Conservation (phyloP, 1,140 invertebrate species). For the Metopolophium dirhodum region DNA sequence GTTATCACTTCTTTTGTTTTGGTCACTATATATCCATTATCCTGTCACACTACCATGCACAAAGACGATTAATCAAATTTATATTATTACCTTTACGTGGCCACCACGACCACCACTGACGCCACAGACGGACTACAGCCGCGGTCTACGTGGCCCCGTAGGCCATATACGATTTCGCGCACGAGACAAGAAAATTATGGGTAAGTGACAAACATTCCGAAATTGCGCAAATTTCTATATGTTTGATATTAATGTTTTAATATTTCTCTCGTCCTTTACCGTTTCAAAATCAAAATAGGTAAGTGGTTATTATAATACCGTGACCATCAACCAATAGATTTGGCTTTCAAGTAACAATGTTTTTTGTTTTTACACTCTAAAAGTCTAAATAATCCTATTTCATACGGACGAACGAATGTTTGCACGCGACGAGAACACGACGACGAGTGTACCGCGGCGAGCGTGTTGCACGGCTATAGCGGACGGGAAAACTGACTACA, state of each 20-base stretch:
- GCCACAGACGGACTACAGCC: neutral
- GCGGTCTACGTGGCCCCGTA: neutral
- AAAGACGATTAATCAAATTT: neutral
- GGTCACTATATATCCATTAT: neutral
- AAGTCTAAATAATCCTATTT: neutral
- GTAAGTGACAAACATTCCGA: neutral
- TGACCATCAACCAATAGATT: neutral
- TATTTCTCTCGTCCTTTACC: neutral
- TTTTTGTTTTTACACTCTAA: neutral
- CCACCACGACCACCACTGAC: neutral
- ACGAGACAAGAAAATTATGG: neutral
- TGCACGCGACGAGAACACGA: neutral
- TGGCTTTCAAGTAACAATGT: neutral
- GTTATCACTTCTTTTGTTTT: neutral
- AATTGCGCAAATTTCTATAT: neutral
- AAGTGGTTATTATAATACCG: neutral
- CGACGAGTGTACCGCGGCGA: neutral
- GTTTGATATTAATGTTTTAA: neutral
- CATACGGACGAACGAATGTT: neutral
- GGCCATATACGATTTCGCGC: neutral
- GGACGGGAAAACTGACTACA: conserved; percentile 49
- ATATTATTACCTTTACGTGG: conserved; percentile 2
- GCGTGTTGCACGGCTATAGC: conserved; percentile 40
- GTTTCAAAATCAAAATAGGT: neutral
- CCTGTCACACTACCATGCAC: neutral